phyloP scores from a whole-genome alignment of 1,140 invertebrate species.

The Stratiolaelaps scimitus region DNA sequence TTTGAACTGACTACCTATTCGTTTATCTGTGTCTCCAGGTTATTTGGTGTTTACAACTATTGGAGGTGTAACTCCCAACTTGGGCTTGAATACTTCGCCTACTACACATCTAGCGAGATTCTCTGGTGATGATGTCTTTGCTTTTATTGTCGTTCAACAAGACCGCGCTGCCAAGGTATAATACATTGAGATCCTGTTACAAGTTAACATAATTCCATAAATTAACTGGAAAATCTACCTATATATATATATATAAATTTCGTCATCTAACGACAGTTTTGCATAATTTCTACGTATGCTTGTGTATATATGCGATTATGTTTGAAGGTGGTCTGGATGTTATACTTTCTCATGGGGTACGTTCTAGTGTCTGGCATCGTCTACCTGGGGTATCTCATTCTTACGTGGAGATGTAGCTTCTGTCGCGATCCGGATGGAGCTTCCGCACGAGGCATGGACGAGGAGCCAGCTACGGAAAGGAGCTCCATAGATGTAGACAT shows the following conservation, averaged over 20 bases:
- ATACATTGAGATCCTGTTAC: no score
- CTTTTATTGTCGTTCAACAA: neutral
- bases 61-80: conserved; percentile 14
- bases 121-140: conserved; percentile 2
- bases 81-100: neutral
- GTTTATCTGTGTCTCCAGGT: neutral
- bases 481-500: neutral
- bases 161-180: conserved; percentile 12
- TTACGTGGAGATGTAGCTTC: conserved; percentile 20
- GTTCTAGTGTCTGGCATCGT: conserved; percentile 1
- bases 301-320: neutral
- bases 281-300: no score
- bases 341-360: conserved; percentile 23
- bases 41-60: conserved; percentile 12
- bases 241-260: no score
- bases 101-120: conserved; percentile 7
- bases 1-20: neutral
- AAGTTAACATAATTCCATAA: no score
- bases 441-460: neutral
- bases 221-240: no score
- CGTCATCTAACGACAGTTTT: no score
- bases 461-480: neutral
- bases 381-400: neutral
- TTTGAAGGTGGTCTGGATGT: conserved; percentile 8
- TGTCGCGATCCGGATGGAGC: neutral